A percentile compares a stretch with the other conserved stretches of the same genome.
These are phyloP conservation scores for Drosophila bipectinata DNA, from an alignment of 1,140 invertebrate genomes.

Conservation along the genomic window DNA sequence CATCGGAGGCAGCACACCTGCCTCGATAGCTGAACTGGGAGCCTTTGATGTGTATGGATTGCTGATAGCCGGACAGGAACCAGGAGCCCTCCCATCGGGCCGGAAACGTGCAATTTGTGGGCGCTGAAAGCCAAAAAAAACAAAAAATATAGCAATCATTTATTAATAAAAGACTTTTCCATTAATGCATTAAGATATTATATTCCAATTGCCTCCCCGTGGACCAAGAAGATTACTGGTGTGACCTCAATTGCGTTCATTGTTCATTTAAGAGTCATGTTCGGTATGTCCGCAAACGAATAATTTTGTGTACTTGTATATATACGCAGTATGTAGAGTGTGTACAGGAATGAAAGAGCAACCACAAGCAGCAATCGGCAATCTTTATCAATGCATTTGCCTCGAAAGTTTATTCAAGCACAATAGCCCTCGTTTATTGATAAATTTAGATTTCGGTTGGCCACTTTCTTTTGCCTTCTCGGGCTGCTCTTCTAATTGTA, in stretches of 20 bases:
- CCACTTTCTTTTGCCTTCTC: conserved; percentile 50
- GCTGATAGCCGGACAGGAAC: conserved; percentile 93
- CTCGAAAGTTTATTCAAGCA: conserved; percentile 15
- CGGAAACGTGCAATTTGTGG: conserved; percentile 90
- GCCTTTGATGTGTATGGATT: conserved; percentile 91
- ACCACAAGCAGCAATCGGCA: conserved; percentile 18
- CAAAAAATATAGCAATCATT: conserved; percentile 45
- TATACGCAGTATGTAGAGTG: neutral
- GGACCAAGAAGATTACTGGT: conserved; percentile 26
- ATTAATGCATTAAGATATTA: conserved; percentile 61
- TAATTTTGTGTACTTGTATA: neutral
- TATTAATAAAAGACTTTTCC: conserved; percentile 61
- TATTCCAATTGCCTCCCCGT: conserved; percentile 56
- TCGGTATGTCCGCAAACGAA: neutral
- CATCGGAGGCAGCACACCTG: conserved; percentile 90
- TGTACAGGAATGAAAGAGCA: conserved; percentile 35
- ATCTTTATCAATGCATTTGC: conserved; percentile 18
- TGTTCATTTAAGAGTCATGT: conserved; percentile 66
- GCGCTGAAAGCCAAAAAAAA: conserved; percentile 71
- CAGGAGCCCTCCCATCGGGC: conserved; percentile 91
- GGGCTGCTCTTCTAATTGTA: conserved; percentile 62
- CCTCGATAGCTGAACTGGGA: conserved; percentile 92
- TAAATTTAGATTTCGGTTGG: conserved; percentile 49
- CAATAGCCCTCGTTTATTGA: conserved; percentile 24
- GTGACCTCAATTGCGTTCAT: conserved; percentile 75